These are phyloP conservation scores for Drosophila azteca DNA, from an alignment of 1,140 invertebrate genomes.

Conservation along the genomic window DNA sequence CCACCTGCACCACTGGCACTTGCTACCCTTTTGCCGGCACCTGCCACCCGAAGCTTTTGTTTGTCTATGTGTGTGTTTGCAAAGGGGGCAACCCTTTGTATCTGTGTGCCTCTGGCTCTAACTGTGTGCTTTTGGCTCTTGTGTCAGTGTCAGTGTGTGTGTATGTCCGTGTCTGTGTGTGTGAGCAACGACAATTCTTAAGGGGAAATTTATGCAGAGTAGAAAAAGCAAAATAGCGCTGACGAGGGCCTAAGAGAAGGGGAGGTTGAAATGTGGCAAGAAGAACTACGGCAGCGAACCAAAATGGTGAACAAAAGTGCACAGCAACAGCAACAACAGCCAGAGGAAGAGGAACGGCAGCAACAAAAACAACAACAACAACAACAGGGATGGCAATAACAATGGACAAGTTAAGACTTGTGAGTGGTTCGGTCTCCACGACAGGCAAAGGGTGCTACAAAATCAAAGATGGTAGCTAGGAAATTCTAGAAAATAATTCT, in stretches of 20 bases:
- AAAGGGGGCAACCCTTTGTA: too few relatives aligned
- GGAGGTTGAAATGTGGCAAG: too few relatives aligned
- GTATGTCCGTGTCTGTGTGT: constrained; percentile 12
- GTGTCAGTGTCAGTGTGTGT: constrained; percentile 15
- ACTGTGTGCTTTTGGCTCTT: neutral
- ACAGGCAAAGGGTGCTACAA: constrained; percentile 4
- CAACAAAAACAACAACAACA: constrained; percentile 23
- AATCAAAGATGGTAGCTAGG: too few relatives aligned
- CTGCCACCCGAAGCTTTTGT: constrained; percentile 52
- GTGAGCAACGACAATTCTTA: constrained; percentile 66
- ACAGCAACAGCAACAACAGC: constrained; percentile 37
- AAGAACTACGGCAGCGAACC: constrained; percentile 13
- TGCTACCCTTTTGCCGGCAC: constrained; percentile 66
- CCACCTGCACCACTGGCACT: constrained; percentile 57
- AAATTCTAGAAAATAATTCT: too few relatives aligned
- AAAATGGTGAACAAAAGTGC: constrained; percentile 78
- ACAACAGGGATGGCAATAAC: constrained; percentile 39
- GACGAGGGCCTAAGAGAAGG: neutral
- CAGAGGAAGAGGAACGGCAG: constrained; percentile 21
- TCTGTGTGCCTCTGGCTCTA: constrained; percentile 2
- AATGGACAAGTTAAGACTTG: constrained; percentile 47
- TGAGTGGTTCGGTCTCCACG: constrained; percentile 8
- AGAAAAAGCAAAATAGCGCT: constrained; percentile 36
- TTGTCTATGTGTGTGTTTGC: constrained; percentile 39
- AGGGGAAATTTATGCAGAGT: constrained; percentile 79